Evolutionary conservation across 2,888 invertebrate species (phyloP).

Genomic region (Galeopsomyia nigrocyanea): DNA sequence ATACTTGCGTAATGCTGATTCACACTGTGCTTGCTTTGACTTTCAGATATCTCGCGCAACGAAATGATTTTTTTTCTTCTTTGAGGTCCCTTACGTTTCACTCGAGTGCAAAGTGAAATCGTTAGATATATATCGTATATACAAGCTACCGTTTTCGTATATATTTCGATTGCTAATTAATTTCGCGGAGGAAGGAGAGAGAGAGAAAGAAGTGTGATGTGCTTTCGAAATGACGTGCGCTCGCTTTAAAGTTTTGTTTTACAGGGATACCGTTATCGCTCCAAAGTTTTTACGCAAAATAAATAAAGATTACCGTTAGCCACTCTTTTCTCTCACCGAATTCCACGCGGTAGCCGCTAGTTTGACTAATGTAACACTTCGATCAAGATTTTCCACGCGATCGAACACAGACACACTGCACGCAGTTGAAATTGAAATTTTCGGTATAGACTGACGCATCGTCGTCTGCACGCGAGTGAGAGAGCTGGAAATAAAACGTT

Average conservation of each 20-base stretch:
- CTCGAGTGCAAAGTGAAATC: too few species aligned
- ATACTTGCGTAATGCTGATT: constrained; percentile 37
- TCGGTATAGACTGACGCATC: too few species aligned
- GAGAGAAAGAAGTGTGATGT: neutral
- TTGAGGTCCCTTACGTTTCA: neutral
- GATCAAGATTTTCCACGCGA: too few species aligned
- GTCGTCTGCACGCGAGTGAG: too few species aligned
- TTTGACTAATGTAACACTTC: constrained; percentile 14
- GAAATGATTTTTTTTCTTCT: neutral
- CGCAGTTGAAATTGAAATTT: too few species aligned
- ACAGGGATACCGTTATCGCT: too few species aligned
- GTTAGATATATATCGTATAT: too few species aligned
- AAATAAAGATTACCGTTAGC: constrained; percentile 21
- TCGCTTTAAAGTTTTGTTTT: too few species aligned
- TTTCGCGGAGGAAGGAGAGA: neutral
- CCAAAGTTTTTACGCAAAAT: neutral
- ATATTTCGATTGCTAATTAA: neutral
- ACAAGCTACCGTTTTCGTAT: too few species aligned
- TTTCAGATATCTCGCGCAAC: constrained; percentile 17
- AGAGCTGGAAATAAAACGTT: too few species aligned
- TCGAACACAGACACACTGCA: too few species aligned
- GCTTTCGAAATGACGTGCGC: too few species aligned
- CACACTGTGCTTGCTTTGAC: constrained; percentile 20
- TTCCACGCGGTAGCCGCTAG: neutral
- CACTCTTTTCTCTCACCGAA: constrained; percentile 6